Evolutionary conservation across 1,140 invertebrate genomes (phyloP).

Genomic region (Drosophila neocordata): DNA sequence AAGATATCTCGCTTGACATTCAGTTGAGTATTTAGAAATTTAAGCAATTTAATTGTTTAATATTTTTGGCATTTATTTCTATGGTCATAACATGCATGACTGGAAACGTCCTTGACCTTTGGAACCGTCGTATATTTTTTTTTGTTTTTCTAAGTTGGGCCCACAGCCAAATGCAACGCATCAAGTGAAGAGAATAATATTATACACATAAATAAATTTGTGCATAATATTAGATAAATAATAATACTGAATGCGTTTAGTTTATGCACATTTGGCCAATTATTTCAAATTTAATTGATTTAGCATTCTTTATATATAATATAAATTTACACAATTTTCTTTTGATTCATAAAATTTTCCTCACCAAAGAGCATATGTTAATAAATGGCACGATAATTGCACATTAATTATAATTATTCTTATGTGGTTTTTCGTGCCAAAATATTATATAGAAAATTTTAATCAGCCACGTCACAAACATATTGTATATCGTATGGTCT

Average conservation of each 20-base stretch:
- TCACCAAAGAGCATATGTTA: constrained; percentile 2
- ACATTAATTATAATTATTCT: constrained; percentile 35
- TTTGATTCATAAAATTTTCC: constrained; percentile 2
- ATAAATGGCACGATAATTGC: constrained; percentile 17
- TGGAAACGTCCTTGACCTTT: constrained; percentile 52
- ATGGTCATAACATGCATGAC: neutral
- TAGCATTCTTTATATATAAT: constrained; percentile 4
- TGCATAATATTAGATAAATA: constrained; percentile 18
- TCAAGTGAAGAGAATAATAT: neutral
- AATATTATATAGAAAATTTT: constrained; percentile 10
- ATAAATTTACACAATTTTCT: no score
- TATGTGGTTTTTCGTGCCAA: neutral
- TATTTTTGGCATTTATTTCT: neutral
- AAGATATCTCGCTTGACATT: neutral
- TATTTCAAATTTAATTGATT: constrained; percentile 73
- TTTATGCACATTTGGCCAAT: constrained; percentile 40
- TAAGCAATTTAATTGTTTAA: constrained; percentile 3
- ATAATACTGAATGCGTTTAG: constrained; percentile 14
- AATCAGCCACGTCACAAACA: constrained; percentile 34
- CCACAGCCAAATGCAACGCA: constrained; percentile 23
- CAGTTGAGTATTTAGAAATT: neutral
- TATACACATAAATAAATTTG: neutral
- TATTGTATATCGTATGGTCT: neutral
- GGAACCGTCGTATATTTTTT: no score
- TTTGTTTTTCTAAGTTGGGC: no score